Conservation (phyloP, 2,888 invertebrate species). For the Thera britannica region DNA sequence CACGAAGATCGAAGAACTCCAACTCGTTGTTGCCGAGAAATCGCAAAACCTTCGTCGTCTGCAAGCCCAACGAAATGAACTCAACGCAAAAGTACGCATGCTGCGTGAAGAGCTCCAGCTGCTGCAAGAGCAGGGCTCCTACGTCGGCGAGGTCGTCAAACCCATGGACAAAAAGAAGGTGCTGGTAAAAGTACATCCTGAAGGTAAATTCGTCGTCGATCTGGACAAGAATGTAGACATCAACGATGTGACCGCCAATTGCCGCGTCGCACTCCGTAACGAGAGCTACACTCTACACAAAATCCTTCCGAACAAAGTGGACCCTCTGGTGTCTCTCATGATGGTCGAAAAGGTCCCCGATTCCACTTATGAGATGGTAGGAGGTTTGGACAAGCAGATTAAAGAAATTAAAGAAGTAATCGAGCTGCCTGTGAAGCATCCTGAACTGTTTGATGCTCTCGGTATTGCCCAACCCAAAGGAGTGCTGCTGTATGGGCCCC, state of each 20-base stretch:
- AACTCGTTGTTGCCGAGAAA: slow-evolving; percentile 98
- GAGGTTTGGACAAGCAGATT: slow-evolving; percentile 99
- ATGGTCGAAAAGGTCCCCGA: slow-evolving; percentile 99
- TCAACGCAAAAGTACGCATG: slow-evolving; percentile 99
- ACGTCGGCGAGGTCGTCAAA: slow-evolving; percentile 99
- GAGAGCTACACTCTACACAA: slow-evolving; percentile 99
- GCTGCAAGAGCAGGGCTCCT: slow-evolving; percentile 98
- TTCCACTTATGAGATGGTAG: slow-evolving; percentile 99
- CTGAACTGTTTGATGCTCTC: slow-evolving; percentile 99
- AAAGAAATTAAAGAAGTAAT: slow-evolving; percentile 99
- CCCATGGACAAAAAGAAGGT: slow-evolving; percentile 99
- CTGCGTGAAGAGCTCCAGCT: slow-evolving; percentile 98
- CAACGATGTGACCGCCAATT: slow-evolving; percentile 98
- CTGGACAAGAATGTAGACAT: slow-evolving; percentile 99
- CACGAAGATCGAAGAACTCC: slow-evolving; percentile 98
- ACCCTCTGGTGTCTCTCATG: slow-evolving; percentile 99
- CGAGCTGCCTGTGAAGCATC: slow-evolving; percentile 99
- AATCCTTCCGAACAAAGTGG: slow-evolving; percentile 99
- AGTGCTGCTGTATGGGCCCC: slow-evolving; percentile 98
- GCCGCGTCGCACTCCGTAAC: slow-evolving; percentile 98
- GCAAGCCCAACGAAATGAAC: slow-evolving; percentile 99
- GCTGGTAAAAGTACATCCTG: slow-evolving; percentile 99
- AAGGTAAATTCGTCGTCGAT: slow-evolving; percentile 99
- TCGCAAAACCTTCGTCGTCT: slow-evolving; percentile 98
- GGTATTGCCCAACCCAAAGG: slow-evolving; percentile 99